Conservation (phyloP, 2,888 invertebrate genomes). For the Xylota sylvarum region DNA sequence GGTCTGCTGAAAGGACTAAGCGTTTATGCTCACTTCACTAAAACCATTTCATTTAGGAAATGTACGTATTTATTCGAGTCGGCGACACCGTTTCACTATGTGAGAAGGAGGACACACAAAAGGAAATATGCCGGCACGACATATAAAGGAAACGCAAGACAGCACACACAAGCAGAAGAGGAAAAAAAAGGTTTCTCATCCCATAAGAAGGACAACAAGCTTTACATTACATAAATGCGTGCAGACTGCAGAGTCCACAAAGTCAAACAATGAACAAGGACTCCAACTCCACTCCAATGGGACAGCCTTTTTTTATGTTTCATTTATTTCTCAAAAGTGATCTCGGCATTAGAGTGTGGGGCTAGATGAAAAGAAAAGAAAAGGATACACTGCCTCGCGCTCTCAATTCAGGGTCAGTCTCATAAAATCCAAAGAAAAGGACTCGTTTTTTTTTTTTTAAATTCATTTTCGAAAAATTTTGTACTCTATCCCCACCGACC, state of each 20-base stretch:
- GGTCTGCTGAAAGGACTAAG: slow-evolving; percentile 36
- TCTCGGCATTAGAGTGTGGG: slow-evolving; percentile 33
- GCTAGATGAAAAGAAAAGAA: neutral
- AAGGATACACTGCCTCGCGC: slow-evolving; percentile 4
- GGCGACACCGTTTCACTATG: slow-evolving; percentile 34
- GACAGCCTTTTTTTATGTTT: slow-evolving; percentile 53
- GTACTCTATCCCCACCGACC: slow-evolving; percentile 22
- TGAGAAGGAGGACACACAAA: slow-evolving; percentile 17
- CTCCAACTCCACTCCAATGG: slow-evolving; percentile 24
- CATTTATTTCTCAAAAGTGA: slow-evolving; percentile 63
- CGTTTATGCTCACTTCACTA: slow-evolving; percentile 53
- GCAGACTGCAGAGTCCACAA: slow-evolving; percentile 51
- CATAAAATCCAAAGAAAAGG: slow-evolving; percentile 38
- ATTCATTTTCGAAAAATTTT: slow-evolving; percentile 22
- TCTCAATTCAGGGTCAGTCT: slow-evolving; percentile 43
- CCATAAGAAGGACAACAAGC: neutral
- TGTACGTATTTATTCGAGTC: slow-evolving; percentile 50
- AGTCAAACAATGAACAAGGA: slow-evolving; percentile 71
- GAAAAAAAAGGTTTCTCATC: slow-evolving; percentile 35
- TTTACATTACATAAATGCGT: slow-evolving; percentile 28
- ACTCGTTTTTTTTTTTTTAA: slow-evolving; percentile 12
- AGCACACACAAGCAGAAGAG: slow-evolving; percentile 32
- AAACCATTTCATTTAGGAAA: slow-evolving; percentile 58
- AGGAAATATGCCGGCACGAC: slow-evolving; percentile 35
- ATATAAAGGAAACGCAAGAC: slow-evolving; percentile 32